These are phyloP conservation scores for Pelobates fuscus DNA, from an alignment of 2,113 vertebrate genomes.

Conservation along the genomic window DNA sequence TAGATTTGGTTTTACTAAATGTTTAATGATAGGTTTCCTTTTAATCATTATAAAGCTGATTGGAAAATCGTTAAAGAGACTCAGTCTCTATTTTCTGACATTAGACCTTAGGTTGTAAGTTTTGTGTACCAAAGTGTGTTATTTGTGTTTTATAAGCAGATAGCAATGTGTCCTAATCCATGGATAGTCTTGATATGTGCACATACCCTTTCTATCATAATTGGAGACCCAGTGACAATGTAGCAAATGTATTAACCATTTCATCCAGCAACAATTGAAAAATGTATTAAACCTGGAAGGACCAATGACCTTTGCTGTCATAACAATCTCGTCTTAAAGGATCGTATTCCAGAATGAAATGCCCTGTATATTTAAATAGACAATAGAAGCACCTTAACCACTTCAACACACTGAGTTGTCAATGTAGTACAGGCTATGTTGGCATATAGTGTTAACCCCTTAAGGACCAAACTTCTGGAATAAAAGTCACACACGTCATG, in stretches of 20 bases:
- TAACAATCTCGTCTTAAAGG: too few relatives aligned
- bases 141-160: not conserved
- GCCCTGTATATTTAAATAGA: too few relatives aligned
- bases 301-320: too few relatives aligned
- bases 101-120: slow-evolving; percentile 63
- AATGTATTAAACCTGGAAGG: too few relatives aligned
- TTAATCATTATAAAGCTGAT: not conserved
- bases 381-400: too few relatives aligned
- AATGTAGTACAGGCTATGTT: too few relatives aligned
- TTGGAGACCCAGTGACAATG: slow-evolving; percentile 76
- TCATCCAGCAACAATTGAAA: not conserved
- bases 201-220: slow-evolving; percentile 57
- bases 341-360: too few relatives aligned
- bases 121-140: slow-evolving; percentile 31
- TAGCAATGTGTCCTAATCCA: not conserved
- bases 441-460: too few relatives aligned
- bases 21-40: not conserved
- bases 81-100: not conserved
- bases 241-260: slow-evolving; percentile 67
- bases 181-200: slow-evolving; percentile 61
- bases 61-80: not conserved
- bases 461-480: too few relatives aligned
- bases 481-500: too few relatives aligned
- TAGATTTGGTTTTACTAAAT: not conserved
- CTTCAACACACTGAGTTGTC: too few relatives aligned